These are phyloP conservation scores for Dynastes tityus DNA, from an alignment of 2,888 invertebrate genomes.

Conservation along the genomic window DNA sequence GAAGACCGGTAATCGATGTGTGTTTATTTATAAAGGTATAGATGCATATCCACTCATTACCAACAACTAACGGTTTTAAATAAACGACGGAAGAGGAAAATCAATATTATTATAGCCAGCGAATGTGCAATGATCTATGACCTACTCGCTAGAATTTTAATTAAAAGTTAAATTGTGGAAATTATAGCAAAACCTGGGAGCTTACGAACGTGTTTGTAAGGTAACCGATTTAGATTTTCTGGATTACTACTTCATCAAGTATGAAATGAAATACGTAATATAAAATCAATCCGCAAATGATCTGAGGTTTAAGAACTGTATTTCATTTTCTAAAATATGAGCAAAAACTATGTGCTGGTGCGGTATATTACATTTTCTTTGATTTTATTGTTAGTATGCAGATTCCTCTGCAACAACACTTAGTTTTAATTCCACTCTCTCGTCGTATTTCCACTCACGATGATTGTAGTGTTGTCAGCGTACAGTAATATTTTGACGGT, in stretches of 20 bases:
- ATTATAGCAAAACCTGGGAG: neutral
- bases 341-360: neutral
- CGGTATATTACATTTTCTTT: neutral
- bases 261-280: neutral
- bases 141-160: slow-evolving; percentile 11
- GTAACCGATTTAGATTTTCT: neutral
- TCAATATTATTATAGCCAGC: slow-evolving; percentile 8
- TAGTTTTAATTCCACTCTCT: too few relatives aligned
- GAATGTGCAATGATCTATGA: slow-evolving; percentile 2
- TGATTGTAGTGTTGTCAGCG: too few relatives aligned
- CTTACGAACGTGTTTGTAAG: neutral
- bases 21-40: neutral
- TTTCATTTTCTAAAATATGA: neutral
- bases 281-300: neutral
- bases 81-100: slow-evolving; percentile 22
- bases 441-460: too few relatives aligned
- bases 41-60: slow-evolving; percentile 1
- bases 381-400: neutral
- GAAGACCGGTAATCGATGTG: slow-evolving; percentile 4
- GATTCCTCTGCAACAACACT: neutral
- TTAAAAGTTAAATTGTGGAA: neutral
- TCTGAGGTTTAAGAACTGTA: slow-evolving; percentile 9
- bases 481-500: too few relatives aligned
- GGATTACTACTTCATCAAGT: neutral
- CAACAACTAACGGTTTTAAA: slow-evolving; percentile 7